Evolutionary conservation across 2,888 invertebrate genomes (phyloP), one percentile per base, ranked within the genome.

Genomic region (Prosopocoilus inquinatus): DNA sequence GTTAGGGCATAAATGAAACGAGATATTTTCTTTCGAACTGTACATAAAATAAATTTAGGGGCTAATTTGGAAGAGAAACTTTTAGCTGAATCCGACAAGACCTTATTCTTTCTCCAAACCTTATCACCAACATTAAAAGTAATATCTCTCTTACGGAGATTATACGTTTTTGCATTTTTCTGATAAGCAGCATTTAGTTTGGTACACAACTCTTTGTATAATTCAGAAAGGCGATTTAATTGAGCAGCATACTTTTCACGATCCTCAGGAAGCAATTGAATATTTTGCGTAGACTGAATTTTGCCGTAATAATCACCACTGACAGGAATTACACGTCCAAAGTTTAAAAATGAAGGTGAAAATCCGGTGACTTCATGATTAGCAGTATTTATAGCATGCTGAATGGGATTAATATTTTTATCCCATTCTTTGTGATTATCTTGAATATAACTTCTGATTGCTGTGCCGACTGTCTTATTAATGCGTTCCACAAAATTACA

Each of bases 381-480:
- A 1, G 20, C 20, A 3, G 20, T 20, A 20, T 20, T 20, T 3
- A 20, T 20, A 3, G 20, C 20, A 3, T 20, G 20, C 4, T 4
- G 2, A 3, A 20, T 20, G 3, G 2, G 2, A 20, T 1, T 3
- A 20, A 20, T 20, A 20, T 20, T 2, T 20, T 20, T 20, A 4
- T 20, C 20, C 2, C 20, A 20, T 3, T 20, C 20, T 4, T 20
- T 20, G 4, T 20, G 20, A 20, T 20, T 20, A 4, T 20, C 20
- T 20, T 2, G 41, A 9, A 67, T 52, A 47, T 63, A 71, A 0
- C 66, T 59, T 3, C 53, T 11, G 16, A 65, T 44, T 36, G 62
- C 59, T 12, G 62, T 65, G 35, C 61, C 59, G 12, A 65, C 39
- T 2, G 62, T 58, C 9, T 61, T 43, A 51, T 64, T 63, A 3